Conservation (phyloP, 2,888 invertebrate genomes). For the Chrysomela aeneicollis region DNA sequence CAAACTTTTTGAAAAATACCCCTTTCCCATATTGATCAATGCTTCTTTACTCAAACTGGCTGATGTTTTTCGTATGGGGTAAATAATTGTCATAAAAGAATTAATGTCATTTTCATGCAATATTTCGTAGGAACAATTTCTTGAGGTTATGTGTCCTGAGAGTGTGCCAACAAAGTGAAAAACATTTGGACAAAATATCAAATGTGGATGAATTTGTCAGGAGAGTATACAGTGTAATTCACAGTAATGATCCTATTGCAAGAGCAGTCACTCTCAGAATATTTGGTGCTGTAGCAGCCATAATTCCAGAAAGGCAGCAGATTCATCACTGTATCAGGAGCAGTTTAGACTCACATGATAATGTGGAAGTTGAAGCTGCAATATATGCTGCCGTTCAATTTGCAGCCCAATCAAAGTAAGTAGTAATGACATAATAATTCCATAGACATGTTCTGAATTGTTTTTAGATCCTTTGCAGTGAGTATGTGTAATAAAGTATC, state of each 20-base stretch:
- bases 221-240: constrained; percentile 90
- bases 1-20: constrained; percentile 94
- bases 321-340: constrained; percentile 94
- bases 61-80: constrained; percentile 90
- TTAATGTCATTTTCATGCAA: neutral
- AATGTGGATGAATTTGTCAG: constrained; percentile 94
- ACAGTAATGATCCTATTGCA: constrained; percentile 97
- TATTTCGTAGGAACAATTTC: constrained; percentile 79
- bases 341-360: constrained; percentile 92
- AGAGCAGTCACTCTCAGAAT: constrained; percentile 89
- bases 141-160: constrained; percentile 89
- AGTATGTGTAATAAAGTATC: constrained; percentile 96
- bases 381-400: constrained; percentile 95
- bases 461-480: constrained; percentile 86
- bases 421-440: neutral
- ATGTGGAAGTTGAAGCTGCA: constrained; percentile 95
- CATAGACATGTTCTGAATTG: neutral
- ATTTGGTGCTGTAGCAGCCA: constrained; percentile 89
- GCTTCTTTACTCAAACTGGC: constrained; percentile 93
- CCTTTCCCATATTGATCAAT: constrained; percentile 97
- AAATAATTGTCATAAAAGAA: constrained; percentile 32
- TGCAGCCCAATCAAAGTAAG: constrained; percentile 90
- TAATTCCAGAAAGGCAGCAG: constrained; percentile 92
- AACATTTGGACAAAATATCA: constrained; percentile 93
- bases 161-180: constrained; percentile 94